Evolutionary conservation across 23 tunicate genomes (phyloP).

Genomic region (Corella eumyota): DNA sequence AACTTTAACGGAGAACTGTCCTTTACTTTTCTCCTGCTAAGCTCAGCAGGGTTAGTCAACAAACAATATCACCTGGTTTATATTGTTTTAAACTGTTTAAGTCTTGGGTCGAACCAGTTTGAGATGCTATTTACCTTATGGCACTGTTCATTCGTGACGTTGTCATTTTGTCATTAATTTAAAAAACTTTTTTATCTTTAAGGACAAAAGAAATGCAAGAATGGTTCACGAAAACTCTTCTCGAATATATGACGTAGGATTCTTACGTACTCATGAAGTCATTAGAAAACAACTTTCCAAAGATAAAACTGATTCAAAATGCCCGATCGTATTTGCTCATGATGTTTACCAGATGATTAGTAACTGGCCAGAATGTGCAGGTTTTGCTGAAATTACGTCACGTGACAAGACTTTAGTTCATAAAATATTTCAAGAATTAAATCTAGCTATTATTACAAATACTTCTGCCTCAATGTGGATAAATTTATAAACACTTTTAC

Average conservation of each 20-base stretch:
- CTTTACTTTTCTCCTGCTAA: too few relatives aligned
- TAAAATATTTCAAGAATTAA: slow-evolving; percentile 55
- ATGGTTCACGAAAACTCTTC: slow-evolving; percentile 33
- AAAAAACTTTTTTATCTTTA: neutral
- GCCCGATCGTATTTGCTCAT: slow-evolving; percentile 21
- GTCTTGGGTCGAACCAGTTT: too few relatives aligned
- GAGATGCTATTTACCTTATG: too few relatives aligned
- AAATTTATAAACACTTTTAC: neutral
- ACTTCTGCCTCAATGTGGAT: neutral
- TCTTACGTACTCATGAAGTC: slow-evolving; percentile 7
- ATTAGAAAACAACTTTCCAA: neutral
- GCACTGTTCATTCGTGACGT: too few relatives aligned
- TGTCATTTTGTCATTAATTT: neutral
- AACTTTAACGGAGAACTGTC: too few relatives aligned
- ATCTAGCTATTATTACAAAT: slow-evolving; percentile 27
- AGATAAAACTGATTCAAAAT: neutral
- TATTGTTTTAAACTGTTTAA: too few relatives aligned
- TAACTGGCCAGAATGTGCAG: slow-evolving; percentile 71
- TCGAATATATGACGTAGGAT: slow-evolving; percentile 25
- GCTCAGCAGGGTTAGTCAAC: too few relatives aligned
- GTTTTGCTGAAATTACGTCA: slow-evolving; percentile 70
- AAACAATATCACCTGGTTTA: too few relatives aligned
- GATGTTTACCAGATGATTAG: slow-evolving; percentile 53
- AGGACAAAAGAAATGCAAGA: slow-evolving; percentile 17
- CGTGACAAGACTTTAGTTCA: slow-evolving; percentile 22